Conservation (phyloP, 1,140 invertebrate genomes). For the Harpegnathos saltator region DNA sequence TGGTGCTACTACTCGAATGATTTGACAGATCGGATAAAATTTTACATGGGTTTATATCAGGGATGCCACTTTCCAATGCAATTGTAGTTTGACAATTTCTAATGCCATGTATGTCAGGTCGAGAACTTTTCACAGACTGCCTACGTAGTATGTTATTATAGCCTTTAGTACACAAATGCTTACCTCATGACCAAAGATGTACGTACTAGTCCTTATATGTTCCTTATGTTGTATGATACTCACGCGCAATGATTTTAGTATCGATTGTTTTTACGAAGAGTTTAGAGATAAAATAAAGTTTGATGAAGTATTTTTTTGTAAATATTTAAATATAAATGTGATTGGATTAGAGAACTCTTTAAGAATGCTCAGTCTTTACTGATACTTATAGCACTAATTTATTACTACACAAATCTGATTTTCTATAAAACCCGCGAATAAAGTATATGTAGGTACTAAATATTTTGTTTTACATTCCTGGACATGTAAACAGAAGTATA, state of each 20-base stretch:
- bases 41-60: no score
- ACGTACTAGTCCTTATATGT: background rate
- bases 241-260: background rate
- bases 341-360: background rate
- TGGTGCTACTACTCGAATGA: no score
- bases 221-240: slow-evolving; percentile 10
- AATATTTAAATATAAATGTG: slow-evolving; percentile 11
- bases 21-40: no score
- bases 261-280: background rate
- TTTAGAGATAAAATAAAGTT: slow-evolving; percentile 20
- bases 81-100: no score
- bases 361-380: slow-evolving; percentile 6
- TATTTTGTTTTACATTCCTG: background rate
- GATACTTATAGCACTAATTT: slow-evolving; percentile 14
- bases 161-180: slow-evolving; percentile 9
- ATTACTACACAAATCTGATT: slow-evolving; percentile 2
- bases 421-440: slow-evolving; percentile 19
- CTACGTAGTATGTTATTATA: slow-evolving; percentile 24
- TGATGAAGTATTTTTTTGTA: background rate
- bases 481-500: slow-evolving; percentile 5
- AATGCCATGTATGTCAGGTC: no score
- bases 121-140: no score
- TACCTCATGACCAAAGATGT: slow-evolving; percentile 20
- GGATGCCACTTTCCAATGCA: no score
- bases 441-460: background rate